Evolutionary conservation across 2,113 vertebrate species (phyloP), one percentile per base, ranked within the genome.

Genomic region (Crotophaga sulcirostris): DNA sequence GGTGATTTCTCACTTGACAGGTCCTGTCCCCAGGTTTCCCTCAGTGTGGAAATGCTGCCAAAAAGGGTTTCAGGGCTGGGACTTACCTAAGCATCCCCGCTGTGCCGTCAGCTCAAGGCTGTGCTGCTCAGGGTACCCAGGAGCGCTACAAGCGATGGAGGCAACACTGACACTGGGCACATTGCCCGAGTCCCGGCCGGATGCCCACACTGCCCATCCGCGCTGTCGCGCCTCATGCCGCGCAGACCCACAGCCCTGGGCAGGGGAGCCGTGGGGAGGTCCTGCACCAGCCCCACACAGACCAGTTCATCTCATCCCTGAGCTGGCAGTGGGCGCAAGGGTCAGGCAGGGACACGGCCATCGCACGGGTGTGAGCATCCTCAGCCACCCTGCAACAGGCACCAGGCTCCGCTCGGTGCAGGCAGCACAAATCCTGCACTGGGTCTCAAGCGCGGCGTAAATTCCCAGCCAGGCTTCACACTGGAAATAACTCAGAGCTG

Each of bases 371-470:
- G 9, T 4, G 2, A 36, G 21, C 26, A 36, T 16, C 58, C 20
- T 8, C 4, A 8, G 63, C 20, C 8, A 5, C 13, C 54, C 44
- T 4, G 3, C 29, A 21, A 13, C 1, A 8, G 54, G 14, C 54
- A 69, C 36, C 1, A 2, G n/a, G 28, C 13, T 56, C 40, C 0
- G 0, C 20, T 15, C 2, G 2, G 25, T 2, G 10, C 66, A 80
- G 42, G 36, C 9, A 1, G 34, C 59, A 16, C 34, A 4, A 23
- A 47, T 49, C 66, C 51, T 26, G 26, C 49, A 38, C 21, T 6
- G 3, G 59, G 55, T 51, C 36, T n/a, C 0, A 3, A 60, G n/a
- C 0, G 0, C 2, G 5, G 49, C 49, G n/a, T 20, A 19, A 33
- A 36, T 14, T 16, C 13, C 54, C 3, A 2, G 19, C 40, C 40